phyloP scores from a whole-genome alignment of 2,888 invertebrate species.

The Frankliniella fusca region DNA sequence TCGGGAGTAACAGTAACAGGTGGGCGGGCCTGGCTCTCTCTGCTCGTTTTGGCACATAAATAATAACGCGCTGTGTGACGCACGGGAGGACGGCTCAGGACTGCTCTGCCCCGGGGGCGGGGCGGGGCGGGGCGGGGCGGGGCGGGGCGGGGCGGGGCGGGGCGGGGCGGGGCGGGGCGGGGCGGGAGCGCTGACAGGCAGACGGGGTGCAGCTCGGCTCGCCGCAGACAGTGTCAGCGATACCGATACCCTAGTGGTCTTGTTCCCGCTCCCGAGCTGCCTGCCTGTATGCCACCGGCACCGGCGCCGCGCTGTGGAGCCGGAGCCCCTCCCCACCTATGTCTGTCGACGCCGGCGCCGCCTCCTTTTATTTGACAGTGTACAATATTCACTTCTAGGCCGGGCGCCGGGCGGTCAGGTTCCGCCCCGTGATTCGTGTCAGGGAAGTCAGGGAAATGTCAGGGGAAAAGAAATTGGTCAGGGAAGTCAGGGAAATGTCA shows the following conservation, averaged over 20 bases:
- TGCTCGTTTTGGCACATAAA: too few relatives aligned
- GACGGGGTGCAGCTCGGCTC: background rate
- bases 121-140: too few relatives aligned
- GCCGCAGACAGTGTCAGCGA: background rate
- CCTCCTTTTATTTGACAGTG: background rate
- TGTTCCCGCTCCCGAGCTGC: background rate
- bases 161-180: background rate
- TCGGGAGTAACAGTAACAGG: background rate
- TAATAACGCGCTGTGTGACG: too few relatives aligned
- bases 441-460: too few relatives aligned
- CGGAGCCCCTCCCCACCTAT: background rate
- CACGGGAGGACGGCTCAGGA: too few relatives aligned
- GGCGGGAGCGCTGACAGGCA: background rate
- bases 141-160: too few relatives aligned
- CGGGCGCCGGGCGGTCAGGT: background rate
- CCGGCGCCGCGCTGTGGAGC: background rate
- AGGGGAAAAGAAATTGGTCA: too few relatives aligned
- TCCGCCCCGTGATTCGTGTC: conserved; percentile 23
- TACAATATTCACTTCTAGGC: background rate
- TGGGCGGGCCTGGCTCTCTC: background rate
- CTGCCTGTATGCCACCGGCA: background rate
- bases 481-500: too few relatives aligned
- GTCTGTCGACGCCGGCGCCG: background rate
- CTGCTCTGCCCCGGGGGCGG: background rate
- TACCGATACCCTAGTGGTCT: background rate